A percentile compares a stretch with the other conserved stretches of the same genome.
phyloP scores from a whole-genome alignment of 2,113 vertebrate species.

The Carassius auratus region DNA sequence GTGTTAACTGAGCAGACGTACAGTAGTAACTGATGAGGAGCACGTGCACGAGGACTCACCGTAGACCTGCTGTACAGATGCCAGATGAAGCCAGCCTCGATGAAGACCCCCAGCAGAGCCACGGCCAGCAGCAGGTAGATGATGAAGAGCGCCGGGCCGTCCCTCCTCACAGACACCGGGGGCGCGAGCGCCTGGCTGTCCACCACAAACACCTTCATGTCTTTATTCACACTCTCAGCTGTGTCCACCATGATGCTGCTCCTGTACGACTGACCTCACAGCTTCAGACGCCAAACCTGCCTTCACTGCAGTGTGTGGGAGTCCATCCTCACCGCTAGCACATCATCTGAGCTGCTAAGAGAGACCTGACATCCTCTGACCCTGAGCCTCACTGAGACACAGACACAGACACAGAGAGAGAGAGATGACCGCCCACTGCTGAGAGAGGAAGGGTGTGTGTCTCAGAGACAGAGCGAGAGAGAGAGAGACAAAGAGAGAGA shows the following conservation, averaged over 20 bases:
- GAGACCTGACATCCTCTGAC: not conserved
- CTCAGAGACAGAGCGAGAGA: too few species aligned
- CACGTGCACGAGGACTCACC: not conserved
- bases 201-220: slow-evolving; percentile 44
- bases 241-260: not conserved
- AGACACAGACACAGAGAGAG: not conserved
- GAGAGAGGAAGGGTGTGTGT: too few species aligned
- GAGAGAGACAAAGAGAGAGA: too few species aligned
- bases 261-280: not conserved
- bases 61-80: slow-evolving; percentile 5
- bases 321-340: not conserved
- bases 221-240: not conserved
- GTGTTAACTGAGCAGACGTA: not conserved
- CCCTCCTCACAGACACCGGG: not conserved
- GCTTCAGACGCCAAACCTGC: not conserved
- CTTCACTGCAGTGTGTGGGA: not conserved
- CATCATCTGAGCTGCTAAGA: not conserved
- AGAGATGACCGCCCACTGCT: too few species aligned
- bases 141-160: not conserved
- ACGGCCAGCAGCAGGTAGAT: slow-evolving; percentile 42
- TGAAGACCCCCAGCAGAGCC: slow-evolving; percentile 36
- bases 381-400: not conserved
- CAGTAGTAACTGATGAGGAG: not conserved
- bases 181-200: slow-evolving; percentile 18
- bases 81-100: slow-evolving; percentile 34